Percentiles rank a stretch among this genome's conserved stretches.
These are phyloP conservation scores for Euglossa dilemma DNA, from an alignment of 1,140 invertebrate genomes.

Conservation along the genomic window DNA sequence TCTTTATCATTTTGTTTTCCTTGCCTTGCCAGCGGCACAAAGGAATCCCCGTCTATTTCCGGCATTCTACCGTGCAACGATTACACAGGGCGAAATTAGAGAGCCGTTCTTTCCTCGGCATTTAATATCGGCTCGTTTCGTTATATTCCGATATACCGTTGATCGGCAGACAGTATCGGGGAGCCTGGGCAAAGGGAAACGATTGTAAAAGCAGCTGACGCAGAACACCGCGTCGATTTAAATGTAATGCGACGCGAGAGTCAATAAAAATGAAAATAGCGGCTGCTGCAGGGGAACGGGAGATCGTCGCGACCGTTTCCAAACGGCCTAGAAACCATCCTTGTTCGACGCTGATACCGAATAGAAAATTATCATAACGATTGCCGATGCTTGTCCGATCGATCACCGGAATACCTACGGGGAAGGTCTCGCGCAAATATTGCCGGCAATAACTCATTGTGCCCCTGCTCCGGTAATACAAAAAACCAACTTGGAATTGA, in stretches of 20 bases:
- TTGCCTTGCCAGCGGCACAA: neutral
- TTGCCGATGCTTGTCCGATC: neutral
- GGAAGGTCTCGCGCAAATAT: neutral
- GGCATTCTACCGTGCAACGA: neutral
- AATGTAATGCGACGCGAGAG: conserved; percentile 27
- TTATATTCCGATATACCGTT: neutral
- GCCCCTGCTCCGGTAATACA: neutral
- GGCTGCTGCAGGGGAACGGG: neutral
- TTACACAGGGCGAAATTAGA: conserved; percentile 4
- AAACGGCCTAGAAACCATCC: neutral
- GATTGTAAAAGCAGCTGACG: conserved; percentile 39
- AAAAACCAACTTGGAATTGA: neutral
- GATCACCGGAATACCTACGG: neutral
- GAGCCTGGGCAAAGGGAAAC: neutral
- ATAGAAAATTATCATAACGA: conserved; percentile 3
- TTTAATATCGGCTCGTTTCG: conserved; percentile 26
- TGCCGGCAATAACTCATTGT: neutral
- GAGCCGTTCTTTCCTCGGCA: neutral
- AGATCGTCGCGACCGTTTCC: neutral
- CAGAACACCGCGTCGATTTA: conserved; percentile 30
- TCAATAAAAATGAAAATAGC: conserved; percentile 35
- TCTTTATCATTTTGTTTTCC: neutral
- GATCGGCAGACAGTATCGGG: conserved; percentile 14
- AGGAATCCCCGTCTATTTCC: neutral
- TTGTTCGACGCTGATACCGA: neutral